Evolutionary conservation across 2,113 vertebrate species (phyloP).

Genomic region (Aplodontia rufa): DNA sequence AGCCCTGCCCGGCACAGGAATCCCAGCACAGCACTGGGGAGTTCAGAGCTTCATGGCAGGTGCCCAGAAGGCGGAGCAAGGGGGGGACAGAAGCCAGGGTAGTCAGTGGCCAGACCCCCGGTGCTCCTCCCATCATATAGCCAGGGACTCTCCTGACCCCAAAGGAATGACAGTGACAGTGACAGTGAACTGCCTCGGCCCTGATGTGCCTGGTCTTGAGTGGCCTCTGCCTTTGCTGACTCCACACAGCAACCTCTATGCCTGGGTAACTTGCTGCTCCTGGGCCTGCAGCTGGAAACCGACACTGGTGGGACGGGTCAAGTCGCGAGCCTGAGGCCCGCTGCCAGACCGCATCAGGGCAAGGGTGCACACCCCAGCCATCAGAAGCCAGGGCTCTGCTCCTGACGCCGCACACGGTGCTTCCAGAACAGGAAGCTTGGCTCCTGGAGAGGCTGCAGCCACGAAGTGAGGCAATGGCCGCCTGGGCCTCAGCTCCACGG

Average conservation of each 20-base stretch:
- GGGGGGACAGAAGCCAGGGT: neutral
- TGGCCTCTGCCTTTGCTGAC: neutral
- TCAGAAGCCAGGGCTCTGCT: neutral
- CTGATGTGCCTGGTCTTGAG: neutral
- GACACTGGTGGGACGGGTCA: neutral
- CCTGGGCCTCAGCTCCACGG: neutral
- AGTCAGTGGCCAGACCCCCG: too few relatives aligned
- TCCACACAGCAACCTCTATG: rapidly evolving
- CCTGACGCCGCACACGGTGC: neutral
- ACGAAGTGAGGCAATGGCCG: too few relatives aligned
- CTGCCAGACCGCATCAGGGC: neutral
- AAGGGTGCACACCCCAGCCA: too few relatives aligned
- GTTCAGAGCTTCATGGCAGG: neutral
- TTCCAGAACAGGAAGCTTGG: neutral
- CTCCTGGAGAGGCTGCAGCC: neutral
- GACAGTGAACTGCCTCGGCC: neutral
- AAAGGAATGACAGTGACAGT: neutral
- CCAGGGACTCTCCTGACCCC: neutral
- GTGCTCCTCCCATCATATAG: rapidly evolving
- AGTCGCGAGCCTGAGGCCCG: rapidly evolving
- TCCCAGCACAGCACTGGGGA: rapidly evolving
- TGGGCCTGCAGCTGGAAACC: neutral
- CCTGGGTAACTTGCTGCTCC: neutral
- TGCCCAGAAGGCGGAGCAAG: neutral
- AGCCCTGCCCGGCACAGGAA: neutral